Percentiles rank a stretch among this genome's conserved stretches.
These are phyloP conservation scores for Orchesella flavescens DNA, from an alignment of 2,888 invertebrate species.

Conservation along the genomic window DNA sequence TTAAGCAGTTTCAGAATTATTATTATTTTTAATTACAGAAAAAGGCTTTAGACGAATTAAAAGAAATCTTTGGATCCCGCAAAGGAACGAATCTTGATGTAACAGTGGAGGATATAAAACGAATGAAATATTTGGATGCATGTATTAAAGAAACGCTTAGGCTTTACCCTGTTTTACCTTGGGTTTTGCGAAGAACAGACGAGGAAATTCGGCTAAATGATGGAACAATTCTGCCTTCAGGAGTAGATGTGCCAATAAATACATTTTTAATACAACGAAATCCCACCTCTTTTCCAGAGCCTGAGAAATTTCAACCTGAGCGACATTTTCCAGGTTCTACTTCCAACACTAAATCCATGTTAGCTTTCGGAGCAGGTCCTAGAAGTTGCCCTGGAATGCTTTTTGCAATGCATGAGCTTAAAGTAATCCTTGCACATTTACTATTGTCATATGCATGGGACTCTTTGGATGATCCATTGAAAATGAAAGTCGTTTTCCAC, in stretches of 20 bases:
- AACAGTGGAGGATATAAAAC: not conserved
- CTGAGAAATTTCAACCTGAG: constrained; percentile 17
- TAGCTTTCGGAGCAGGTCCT: constrained; percentile 30
- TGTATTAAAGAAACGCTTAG: constrained; percentile 38
- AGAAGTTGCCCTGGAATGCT: constrained; percentile 35
- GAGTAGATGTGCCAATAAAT: constrained; percentile 38
- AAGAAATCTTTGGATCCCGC: not conserved
- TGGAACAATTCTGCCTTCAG: constrained; percentile 15
- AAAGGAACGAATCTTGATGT: not conserved
- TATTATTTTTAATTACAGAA: too few relatives aligned
- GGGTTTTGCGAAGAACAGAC: constrained; percentile 19
- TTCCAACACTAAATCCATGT: not conserved
- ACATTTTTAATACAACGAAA: constrained; percentile 22
- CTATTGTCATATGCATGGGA: constrained; percentile 27
- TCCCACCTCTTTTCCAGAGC: constrained; percentile 7
- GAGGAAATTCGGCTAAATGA: constrained; percentile 30
- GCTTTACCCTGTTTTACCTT: constrained; percentile 28
- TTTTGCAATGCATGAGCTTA: constrained; percentile 33
- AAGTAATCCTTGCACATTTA: constrained; percentile 29
- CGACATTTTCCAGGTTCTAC: not conserved
- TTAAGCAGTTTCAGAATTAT: too few relatives aligned
- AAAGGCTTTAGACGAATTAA: constrained; percentile 11
- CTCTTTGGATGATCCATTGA: not conserved
- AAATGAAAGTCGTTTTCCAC: constrained; percentile 27
- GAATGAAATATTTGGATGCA: constrained; percentile 28